Evolutionary conservation across 2,113 vertebrate species (phyloP), one percentile per base, ranked within the genome.

Genomic region (Todiramphus chloris): DNA sequence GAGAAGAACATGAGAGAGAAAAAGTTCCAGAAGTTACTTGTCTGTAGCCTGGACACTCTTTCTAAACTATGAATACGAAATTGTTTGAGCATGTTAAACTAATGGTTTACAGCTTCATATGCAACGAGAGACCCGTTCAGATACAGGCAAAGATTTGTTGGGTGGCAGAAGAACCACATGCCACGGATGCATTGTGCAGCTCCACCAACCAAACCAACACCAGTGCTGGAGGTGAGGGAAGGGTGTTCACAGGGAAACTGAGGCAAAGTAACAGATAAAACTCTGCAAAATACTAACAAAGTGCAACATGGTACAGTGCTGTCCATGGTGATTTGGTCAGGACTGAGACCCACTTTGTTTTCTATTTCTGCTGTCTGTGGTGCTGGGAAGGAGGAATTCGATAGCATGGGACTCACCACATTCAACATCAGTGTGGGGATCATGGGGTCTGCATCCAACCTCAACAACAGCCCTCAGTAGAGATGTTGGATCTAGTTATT

Each of bases 321-420:
- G 60, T 62, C 63, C 50, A 7, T 6, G 17, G 66, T 0, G 0
- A 39, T 1, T 16, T 25, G n/a, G 37, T 10, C 62, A 53, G 37
- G 23, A 8, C 5, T 31, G 53, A 48, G 56, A 24, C 25, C 51
- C 48, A 8, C 55, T 59, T 31, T 33, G 44, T 31, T 25, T 41
- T 11, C 7, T 37, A 0, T 13, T 80, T 21, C 69, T 91, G 59
- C 35, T 87, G 55, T 19, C 35, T n/a, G 16, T 2, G 0, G 25
- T 37, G 72, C 56, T 89, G 44, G 19, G 30, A 55, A 56, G 44
- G 35, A 43, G 37, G 30, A 67, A 20, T 9, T 15, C 14, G 31
- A 4, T 10, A 39, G 35, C 0, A 0, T n/a, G n/a, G 62, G 37
- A 62, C 33, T 78, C 30, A 5, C 16, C 64, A 56, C 21, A 5